These are phyloP conservation scores for Hylyphantes graminicola DNA, from an alignment of 1,140 invertebrate genomes.

Conservation along the genomic window DNA sequence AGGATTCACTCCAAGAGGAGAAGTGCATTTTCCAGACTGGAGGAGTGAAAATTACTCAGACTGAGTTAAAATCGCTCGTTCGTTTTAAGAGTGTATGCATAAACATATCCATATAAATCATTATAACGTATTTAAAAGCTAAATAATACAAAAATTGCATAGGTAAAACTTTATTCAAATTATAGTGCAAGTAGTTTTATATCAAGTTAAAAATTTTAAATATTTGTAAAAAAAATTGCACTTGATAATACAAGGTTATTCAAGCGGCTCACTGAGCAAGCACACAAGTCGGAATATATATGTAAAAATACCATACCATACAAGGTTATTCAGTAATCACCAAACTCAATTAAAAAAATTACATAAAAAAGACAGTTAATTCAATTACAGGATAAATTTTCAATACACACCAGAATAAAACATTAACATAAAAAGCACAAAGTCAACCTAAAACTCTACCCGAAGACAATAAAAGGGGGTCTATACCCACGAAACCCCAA, in stretches of 20 bases:
- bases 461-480: conserved; percentile 11
- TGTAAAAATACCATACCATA: neutral
- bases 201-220: neutral
- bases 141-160: too few species aligned
- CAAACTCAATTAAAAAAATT: neutral
- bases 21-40: too few species aligned
- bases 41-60: too few species aligned
- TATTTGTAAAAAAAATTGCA: neutral
- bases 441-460: neutral
- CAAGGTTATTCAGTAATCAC: neutral
- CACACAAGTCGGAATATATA: neutral
- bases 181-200: neutral
- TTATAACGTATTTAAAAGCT: too few species aligned
- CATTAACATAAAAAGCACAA: neutral
- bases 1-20: too few species aligned
- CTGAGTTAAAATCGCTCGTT: too few species aligned
- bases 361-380: neutral
- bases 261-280: neutral
- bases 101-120: too few species aligned
- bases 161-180: too few species aligned
- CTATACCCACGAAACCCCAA: conserved; percentile 15
- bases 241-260: neutral
- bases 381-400: neutral
- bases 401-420: neutral
- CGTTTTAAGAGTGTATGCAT: too few species aligned